Evolutionary conservation across 1,140 invertebrate genomes (phyloP).

Genomic region (Caenorhabditis inopinata): DNA sequence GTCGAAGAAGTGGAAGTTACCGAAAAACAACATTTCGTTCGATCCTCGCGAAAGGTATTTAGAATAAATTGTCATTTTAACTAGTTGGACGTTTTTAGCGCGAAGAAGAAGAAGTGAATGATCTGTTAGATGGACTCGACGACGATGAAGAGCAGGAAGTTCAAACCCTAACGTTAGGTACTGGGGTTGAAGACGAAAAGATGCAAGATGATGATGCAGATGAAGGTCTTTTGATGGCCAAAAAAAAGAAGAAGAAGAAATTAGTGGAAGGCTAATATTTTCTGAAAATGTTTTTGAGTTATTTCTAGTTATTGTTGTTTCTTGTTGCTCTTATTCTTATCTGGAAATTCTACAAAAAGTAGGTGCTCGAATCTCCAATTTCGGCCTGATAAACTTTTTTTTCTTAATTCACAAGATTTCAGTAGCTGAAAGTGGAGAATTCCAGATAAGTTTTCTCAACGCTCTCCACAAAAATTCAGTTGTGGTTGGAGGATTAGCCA

Average conservation of each 20-base stretch:
- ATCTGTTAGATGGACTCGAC: conserved; percentile 7
- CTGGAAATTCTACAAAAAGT: too few species aligned
- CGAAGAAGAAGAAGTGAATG: conserved; percentile 11
- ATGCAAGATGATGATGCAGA: not conserved
- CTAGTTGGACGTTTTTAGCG: not conserved
- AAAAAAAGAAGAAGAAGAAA: not conserved
- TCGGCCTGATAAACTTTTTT: too few species aligned
- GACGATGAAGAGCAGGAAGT: not conserved
- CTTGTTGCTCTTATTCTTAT: too few species aligned
- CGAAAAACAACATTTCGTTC: not conserved
- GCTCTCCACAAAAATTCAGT: too few species aligned
- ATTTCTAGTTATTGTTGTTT: too few species aligned
- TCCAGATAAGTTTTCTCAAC: too few species aligned
- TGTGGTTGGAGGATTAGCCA: too few species aligned
- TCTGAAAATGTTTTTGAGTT: too few species aligned
- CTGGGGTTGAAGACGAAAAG: not conserved
- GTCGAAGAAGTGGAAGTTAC: not conserved
- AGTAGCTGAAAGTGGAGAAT: too few species aligned
- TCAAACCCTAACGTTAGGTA: not conserved
- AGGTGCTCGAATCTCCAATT: too few species aligned
- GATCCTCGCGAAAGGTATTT: not conserved
- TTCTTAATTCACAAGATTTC: too few species aligned
- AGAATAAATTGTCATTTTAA: not conserved
- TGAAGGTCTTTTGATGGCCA: not conserved
- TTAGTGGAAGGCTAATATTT: too few species aligned